Evolutionary conservation across 1,140 invertebrate species (phyloP).

Genomic region (Hermetia illucens): DNA sequence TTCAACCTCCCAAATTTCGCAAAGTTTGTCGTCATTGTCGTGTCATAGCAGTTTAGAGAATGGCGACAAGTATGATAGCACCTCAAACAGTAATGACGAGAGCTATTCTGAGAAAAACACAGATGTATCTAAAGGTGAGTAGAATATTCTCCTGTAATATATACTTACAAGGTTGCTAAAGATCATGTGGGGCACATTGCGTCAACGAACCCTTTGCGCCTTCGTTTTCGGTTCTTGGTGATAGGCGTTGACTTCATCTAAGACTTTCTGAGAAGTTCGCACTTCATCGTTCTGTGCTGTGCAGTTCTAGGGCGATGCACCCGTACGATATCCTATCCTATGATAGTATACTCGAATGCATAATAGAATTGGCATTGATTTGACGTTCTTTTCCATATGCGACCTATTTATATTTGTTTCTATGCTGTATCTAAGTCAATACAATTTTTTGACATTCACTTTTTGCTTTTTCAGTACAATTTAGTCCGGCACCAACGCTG

Average conservation of each 20-base stretch:
- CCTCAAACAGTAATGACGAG: slow-evolving; percentile 3
- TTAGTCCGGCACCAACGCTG: slow-evolving; percentile 51
- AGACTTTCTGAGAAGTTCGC: no score
- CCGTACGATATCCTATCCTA: background rate
- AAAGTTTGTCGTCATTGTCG: background rate
- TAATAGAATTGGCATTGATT: background rate
- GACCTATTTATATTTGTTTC: background rate
- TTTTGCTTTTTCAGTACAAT: slow-evolving; percentile 23
- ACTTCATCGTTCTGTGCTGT: no score
- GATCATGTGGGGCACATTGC: no score
- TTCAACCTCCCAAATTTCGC: slow-evolving; percentile 7
- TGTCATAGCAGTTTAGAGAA: background rate
- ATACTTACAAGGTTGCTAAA: no score
- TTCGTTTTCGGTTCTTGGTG: no score
- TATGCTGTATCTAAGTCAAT: background rate
- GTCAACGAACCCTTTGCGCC: no score
- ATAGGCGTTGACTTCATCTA: no score
- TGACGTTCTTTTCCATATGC: background rate
- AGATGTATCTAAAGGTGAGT: no score
- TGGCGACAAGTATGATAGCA: background rate
- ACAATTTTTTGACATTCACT: background rate
- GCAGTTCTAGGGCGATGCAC: background rate
- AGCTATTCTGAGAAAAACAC: background rate
- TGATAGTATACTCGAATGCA: background rate
- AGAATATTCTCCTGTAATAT: no score